phyloP scores from a whole-genome alignment of 2,888 invertebrate species.

The Byasa hedistus region DNA sequence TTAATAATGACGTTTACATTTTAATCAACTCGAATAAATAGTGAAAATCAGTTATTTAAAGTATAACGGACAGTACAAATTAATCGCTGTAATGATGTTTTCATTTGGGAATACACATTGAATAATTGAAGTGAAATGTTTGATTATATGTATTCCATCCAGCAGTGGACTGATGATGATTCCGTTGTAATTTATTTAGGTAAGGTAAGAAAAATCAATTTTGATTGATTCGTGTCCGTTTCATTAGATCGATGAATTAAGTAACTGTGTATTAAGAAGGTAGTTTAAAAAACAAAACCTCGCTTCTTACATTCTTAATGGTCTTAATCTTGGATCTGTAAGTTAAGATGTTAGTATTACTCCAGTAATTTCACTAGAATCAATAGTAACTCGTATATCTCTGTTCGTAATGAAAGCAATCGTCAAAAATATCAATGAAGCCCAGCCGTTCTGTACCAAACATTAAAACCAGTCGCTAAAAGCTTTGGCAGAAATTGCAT shows the following conservation, averaged over 20 bases:
- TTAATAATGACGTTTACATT: not conserved
- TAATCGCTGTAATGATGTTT: constrained; percentile 9
- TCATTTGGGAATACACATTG: constrained; percentile 3
- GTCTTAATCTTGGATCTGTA: too few relatives aligned
- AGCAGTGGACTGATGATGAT: too few relatives aligned
- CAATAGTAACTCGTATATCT: not conserved
- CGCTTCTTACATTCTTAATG: too few relatives aligned
- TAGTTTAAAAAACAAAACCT: too few relatives aligned
- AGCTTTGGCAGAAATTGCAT: not conserved
- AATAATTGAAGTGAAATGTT: not conserved
- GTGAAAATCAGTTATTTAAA: constrained; percentile 3
- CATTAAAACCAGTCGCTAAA: not conserved
- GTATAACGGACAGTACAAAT: not conserved
- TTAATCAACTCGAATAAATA: constrained; percentile 7
- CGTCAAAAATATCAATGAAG: not conserved
- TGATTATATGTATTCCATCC: not conserved
- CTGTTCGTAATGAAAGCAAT: not conserved
- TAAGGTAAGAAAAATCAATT: too few relatives aligned
- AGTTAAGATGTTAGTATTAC: too few relatives aligned
- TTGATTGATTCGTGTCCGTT: too few relatives aligned
- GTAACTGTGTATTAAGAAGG: too few relatives aligned
- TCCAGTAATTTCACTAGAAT: not conserved
- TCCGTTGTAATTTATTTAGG: too few relatives aligned
- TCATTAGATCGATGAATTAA: too few relatives aligned
- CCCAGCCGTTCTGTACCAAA: not conserved